phyloP scores from a whole-genome alignment of 2,113 vertebrate species.

The Macrotus californicus region DNA sequence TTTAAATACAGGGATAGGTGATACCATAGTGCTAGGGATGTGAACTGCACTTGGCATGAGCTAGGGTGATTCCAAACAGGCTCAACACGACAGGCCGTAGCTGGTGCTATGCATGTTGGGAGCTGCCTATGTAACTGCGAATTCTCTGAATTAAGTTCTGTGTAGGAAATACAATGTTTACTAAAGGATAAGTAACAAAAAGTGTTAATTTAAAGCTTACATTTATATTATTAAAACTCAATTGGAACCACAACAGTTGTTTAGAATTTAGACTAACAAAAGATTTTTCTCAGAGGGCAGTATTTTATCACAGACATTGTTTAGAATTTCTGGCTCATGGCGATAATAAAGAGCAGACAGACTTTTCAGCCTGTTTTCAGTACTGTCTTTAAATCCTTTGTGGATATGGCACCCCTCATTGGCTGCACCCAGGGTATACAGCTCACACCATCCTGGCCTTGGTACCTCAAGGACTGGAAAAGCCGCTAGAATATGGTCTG shows the following conservation, averaged over 20 bases:
- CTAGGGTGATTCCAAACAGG: neutral
- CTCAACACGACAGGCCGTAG: neutral
- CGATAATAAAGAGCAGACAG: neutral
- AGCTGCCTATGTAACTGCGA: neutral
- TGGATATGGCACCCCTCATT: neutral
- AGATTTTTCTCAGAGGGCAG: neutral
- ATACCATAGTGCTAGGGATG: neutral
- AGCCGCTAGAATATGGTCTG: neutral
- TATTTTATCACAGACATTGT: slow-evolving; percentile 13
- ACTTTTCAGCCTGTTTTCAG: neutral
- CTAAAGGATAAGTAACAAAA: neutral
- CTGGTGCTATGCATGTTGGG: neutral
- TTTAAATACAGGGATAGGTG: neutral
- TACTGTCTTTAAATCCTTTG: neutral
- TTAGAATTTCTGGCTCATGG: neutral
- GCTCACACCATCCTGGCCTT: neutral
- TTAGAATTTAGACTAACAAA: neutral
- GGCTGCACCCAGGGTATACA: neutral
- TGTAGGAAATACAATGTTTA: neutral
- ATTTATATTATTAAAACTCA: neutral
- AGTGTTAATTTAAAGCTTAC: neutral
- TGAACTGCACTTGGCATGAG: neutral
- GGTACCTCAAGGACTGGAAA: neutral
- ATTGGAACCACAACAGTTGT: neutral
- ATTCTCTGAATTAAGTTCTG: neutral